These are phyloP conservation scores for Trachelus stipa DNA, from an alignment of 2,888 invertebrate species.

Conservation along the genomic window DNA sequence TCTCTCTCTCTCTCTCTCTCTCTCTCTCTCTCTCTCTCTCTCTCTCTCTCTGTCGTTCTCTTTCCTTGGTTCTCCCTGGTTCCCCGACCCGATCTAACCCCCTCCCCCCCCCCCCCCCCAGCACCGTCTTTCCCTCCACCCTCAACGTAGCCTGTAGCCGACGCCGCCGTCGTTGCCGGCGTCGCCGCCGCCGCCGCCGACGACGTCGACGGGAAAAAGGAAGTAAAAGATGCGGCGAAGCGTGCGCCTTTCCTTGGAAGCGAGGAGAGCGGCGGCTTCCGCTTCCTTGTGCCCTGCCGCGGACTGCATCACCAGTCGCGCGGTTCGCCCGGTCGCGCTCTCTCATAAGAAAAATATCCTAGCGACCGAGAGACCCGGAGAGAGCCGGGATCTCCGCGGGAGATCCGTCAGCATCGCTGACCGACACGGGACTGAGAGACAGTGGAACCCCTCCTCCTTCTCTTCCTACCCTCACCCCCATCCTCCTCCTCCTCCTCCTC, in stretches of 20 bases:
- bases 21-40: slow-evolving; percentile 20
- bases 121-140: slow-evolving; percentile 17
- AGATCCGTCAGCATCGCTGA: slow-evolving; percentile 3
- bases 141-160: slow-evolving; percentile 14
- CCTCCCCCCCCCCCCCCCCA: not conserved
- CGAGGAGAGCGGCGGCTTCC: slow-evolving; percentile 62
- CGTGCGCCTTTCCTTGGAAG: slow-evolving; percentile 64
- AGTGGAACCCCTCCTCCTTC: slow-evolving; percentile 4
- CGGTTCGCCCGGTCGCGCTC: slow-evolving; percentile 62
- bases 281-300: slow-evolving; percentile 66
- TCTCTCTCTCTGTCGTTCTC: slow-evolving; percentile 18
- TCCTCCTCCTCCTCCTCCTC: no score
- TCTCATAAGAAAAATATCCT: slow-evolving; percentile 56
- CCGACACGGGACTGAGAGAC: slow-evolving; percentile 5
- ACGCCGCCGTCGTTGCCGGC: slow-evolving; percentile 14
- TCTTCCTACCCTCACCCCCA: not conserved
- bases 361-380: slow-evolving; percentile 6
- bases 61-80: slow-evolving; percentile 23
- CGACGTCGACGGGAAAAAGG: slow-evolving; percentile 40
- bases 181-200: slow-evolving; percentile 19
- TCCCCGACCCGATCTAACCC: slow-evolving; percentile 12
- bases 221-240: slow-evolving; percentile 60
- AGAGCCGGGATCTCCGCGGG: not conserved
- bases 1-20: slow-evolving; percentile 18
- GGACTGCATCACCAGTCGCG: slow-evolving; percentile 67